Percentiles rank a stretch among this genome's conserved stretches.
Evolutionary conservation across 2,797 vertebrate genomes (phyloP).

Genomic region (Kryptolebias ocellatus): DNA sequence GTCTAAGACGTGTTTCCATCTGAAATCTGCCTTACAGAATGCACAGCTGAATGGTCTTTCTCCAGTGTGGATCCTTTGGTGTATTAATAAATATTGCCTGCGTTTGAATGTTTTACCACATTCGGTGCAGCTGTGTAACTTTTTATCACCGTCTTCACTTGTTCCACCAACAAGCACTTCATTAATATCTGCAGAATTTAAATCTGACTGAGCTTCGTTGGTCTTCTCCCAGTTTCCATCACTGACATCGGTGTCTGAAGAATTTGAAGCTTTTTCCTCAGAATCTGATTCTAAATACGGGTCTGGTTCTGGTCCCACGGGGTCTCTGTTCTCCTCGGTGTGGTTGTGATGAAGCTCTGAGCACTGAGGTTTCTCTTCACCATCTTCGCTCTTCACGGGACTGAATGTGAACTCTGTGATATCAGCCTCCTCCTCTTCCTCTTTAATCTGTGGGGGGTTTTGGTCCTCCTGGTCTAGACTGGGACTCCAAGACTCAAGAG

Average conservation of each 20-base stretch:
- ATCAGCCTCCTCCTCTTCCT: constrained; percentile 14
- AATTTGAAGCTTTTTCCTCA: background rate
- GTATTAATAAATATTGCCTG: constrained; percentile 2
- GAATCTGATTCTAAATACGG: background rate
- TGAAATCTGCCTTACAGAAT: constrained; percentile 5
- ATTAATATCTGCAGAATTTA: background rate
- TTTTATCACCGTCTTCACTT: background rate
- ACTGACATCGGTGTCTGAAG: background rate
- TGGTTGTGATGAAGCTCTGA: background rate
- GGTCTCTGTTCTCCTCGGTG: background rate
- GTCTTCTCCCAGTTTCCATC: constrained; percentile 7
- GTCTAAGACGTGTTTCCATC: constrained; percentile 17
- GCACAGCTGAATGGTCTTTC: constrained; percentile 14
- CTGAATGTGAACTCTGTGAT: constrained; percentile 1
- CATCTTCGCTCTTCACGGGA: constrained; percentile 26
- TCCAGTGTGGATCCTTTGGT: constrained; percentile 13
- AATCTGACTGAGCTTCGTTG: background rate
- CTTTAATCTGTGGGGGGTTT: constrained; percentile 7
- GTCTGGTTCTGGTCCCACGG: background rate
- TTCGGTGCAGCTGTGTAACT: background rate
- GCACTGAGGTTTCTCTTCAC: constrained; percentile 11
- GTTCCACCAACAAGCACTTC: background rate
- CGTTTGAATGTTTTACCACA: constrained; percentile 11
- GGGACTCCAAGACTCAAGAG: background rate
- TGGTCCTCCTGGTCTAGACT: constrained; percentile 1